Conservation (phyloP, 2,797 vertebrate genomes). For the Ataeniobius toweri region DNA sequence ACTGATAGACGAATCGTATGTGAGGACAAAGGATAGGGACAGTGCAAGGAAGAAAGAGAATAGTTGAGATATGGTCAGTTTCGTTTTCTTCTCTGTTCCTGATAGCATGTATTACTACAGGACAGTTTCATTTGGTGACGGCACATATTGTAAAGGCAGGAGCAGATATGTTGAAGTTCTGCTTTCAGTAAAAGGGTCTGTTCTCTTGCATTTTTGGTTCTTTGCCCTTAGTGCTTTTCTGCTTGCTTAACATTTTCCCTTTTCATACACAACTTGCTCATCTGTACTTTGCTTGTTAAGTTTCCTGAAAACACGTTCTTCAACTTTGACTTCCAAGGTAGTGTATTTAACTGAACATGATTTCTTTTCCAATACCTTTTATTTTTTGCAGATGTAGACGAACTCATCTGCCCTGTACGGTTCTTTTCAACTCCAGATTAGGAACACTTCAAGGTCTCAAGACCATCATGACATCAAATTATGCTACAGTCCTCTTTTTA, state of each 20-base stretch:
- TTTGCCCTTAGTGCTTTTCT: constrained; percentile 12
- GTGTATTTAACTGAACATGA: neutral
- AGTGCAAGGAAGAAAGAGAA: constrained; percentile 24
- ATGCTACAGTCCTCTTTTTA: neutral
- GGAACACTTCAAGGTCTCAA: neutral
- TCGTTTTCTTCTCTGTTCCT: constrained; percentile 27
- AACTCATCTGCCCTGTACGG: neutral
- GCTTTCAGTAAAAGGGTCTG: constrained; percentile 35
- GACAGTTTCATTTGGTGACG: constrained; percentile 42
- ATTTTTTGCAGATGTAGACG: neutral
- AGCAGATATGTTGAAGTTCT: constrained; percentile 49
- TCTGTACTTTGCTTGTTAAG: neutral
- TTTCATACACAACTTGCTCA: neutral
- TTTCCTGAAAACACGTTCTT: neutral
- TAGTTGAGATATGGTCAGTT: constrained; percentile 33
- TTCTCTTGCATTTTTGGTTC: constrained; percentile 8
- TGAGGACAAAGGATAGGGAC: constrained; percentile 59
- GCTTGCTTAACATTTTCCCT: constrained; percentile 9
- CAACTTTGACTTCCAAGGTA: neutral
- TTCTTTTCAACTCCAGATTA: neutral
- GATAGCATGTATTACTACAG: constrained; percentile 50
- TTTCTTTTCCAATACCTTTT: neutral
- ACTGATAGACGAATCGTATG: constrained; percentile 65
- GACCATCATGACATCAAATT: neutral
- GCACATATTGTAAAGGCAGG: constrained; percentile 49